Evolutionary conservation across 2,888 invertebrate species (phyloP).

Genomic region (Andrena marginata): DNA sequence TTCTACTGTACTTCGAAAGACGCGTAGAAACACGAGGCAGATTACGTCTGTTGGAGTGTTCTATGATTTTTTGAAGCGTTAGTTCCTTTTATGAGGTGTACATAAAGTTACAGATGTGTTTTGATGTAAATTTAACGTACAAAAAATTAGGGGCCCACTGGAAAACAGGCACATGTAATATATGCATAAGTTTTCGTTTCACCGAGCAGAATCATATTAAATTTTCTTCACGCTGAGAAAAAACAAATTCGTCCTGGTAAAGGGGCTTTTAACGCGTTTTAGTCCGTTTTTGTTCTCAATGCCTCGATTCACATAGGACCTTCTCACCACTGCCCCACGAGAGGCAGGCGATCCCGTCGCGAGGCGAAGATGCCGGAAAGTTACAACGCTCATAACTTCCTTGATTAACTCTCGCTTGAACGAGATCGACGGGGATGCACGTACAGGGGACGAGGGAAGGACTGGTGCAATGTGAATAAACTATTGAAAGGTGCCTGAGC

Average conservation of each 20-base stretch:
- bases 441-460: background rate
- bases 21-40: background rate
- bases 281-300: too few relatives aligned
- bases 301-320: conserved; percentile 5
- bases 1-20: conserved; percentile 6
- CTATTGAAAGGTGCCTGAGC: background rate
- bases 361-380: background rate
- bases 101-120: too few relatives aligned
- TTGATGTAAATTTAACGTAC: too few relatives aligned
- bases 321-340: conserved; percentile 9
- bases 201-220: too few relatives aligned
- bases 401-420: conserved; percentile 32
- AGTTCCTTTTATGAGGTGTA: background rate
- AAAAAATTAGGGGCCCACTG: too few relatives aligned
- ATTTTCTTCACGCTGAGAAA: too few relatives aligned
- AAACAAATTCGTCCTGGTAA: too few relatives aligned
- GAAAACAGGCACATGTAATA: too few relatives aligned
- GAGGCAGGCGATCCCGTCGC: conserved; percentile 6
- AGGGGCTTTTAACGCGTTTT: too few relatives aligned
- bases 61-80: background rate
- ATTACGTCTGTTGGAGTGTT: conserved; percentile 12
- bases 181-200: too few relatives aligned
- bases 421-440: conserved; percentile 19
- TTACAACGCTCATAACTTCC: conserved; percentile 24
- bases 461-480: background rate